Base-by-base conservation (phyloP, 2,113 vertebrate genomes). In the Murina feae region DNA sequence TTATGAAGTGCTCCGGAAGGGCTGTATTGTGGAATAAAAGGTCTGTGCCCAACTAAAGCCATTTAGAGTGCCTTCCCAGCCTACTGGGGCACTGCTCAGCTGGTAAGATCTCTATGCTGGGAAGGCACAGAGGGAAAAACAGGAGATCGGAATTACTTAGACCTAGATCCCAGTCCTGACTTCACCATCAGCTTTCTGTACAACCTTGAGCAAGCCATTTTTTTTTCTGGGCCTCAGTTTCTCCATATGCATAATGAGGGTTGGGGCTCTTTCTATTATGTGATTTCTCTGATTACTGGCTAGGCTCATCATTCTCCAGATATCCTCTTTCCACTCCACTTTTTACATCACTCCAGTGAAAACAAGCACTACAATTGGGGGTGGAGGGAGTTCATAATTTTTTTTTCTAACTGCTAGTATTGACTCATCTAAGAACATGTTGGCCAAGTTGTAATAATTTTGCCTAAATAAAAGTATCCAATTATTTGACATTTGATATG, bases 361-460 rank as follows among this genome's bases (percentile, higher is more conserved):
- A 94, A 65, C 18, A 86, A 44, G 17, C 16, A 72, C 28, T 49
- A 42, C 39, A 84, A 18, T 6, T 58, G 55, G 47, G 20, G 32
- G 68, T 51, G 3, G 28, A 25, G n/a, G 51, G n/a, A 7, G 4
- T 30, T 71, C 81, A 80, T 4, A 3, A 80, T 74, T 81, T 74
- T 69, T 37, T 81, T 68, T 92, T 90, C 69, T 74, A 85, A 69
- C 72, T 79, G 12, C 60, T 82, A 69, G 35, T 89, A 39, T 49
- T 79, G 82, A 82, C 7, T 63, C 5, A 69, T 88, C 74, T 78
- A 85, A 92, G 93, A 90, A 90, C 17, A 18, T 82, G 44, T 82
- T 84, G 55, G 55, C 74, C 44, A 83, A 72, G 16, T 79, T 89
- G 44, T 75, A n/a, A 93, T 66, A 37, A 79, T 74, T 96, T 94